These are phyloP conservation scores for Cyrtonyx montezumae DNA, from an alignment of 2,113 vertebrate species.

Conservation along the genomic window DNA sequence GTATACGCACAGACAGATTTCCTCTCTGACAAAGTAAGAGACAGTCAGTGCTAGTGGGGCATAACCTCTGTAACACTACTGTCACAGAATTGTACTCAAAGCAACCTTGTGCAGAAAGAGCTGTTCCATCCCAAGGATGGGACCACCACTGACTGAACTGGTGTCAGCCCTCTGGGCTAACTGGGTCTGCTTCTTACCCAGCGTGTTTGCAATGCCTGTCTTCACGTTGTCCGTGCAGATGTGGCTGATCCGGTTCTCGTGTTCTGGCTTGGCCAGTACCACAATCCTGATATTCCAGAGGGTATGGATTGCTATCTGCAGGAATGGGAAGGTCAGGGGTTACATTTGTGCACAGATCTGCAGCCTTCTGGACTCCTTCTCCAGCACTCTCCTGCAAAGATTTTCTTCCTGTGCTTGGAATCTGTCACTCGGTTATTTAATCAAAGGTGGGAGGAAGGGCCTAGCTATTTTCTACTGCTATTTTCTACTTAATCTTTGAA, in stretches of 20 bases:
- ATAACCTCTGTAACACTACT: neutral
- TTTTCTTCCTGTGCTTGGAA: neutral
- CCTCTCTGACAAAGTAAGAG: neutral
- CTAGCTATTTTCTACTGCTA: neutral
- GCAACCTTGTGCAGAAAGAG: neutral
- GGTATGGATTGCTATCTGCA: conserved; percentile 91
- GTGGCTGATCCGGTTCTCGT: conserved; percentile 96
- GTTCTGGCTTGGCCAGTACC: conserved; percentile 93
- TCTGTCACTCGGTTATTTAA: neutral
- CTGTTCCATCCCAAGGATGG: neutral
- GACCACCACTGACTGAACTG: neutral
- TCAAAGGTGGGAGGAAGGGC: neutral
- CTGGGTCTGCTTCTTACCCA: conserved; percentile 79
- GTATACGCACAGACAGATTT: neutral
- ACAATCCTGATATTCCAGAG: conserved; percentile 96
- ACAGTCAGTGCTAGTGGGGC: neutral
- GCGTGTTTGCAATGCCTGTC: conserved; percentile 95
- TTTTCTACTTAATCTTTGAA: neutral
- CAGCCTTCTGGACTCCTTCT: neutral
- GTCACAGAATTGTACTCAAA: neutral
- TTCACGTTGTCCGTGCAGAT: conserved; percentile 92
- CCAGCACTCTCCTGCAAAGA: neutral
- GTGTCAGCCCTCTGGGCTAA: neutral
- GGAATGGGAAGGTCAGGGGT: neutral
- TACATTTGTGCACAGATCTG: neutral